Percentiles rank a stretch among this genome's conserved stretches.
Conservation (phyloP, 2,797 vertebrate genomes). For the Eupleurogrammus muticus region DNA sequence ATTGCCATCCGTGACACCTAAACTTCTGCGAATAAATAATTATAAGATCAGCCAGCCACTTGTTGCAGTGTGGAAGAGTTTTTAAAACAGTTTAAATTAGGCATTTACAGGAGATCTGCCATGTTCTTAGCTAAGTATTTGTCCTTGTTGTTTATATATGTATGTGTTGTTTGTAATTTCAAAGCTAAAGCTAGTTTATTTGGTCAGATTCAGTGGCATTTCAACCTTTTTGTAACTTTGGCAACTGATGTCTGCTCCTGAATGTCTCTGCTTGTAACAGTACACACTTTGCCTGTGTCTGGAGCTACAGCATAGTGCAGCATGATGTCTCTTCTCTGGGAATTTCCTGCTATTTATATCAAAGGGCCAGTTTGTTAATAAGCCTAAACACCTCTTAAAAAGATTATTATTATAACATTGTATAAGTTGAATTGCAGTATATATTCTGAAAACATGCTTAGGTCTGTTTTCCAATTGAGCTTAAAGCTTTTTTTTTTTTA, state of each 20-base stretch:
- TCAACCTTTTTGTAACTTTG: slow-evolving; percentile 57
- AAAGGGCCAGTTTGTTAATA: slow-evolving; percentile 84
- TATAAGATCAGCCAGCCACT: slow-evolving; percentile 16
- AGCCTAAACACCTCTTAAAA: slow-evolving; percentile 57
- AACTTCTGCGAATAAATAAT: slow-evolving; percentile 28
- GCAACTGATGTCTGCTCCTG: slow-evolving; percentile 78
- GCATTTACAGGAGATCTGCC: slow-evolving; percentile 47
- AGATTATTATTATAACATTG: slow-evolving; percentile 80
- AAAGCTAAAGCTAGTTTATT: slow-evolving; percentile 32
- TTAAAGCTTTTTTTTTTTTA: slow-evolving; percentile 30
- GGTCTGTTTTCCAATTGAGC: slow-evolving; percentile 87
- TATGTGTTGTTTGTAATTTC: slow-evolving; percentile 55
- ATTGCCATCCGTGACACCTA: slow-evolving; percentile 47
- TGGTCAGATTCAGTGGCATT: slow-evolving; percentile 40
- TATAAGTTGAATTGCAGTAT: slow-evolving; percentile 86
- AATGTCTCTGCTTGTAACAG: slow-evolving; percentile 86
- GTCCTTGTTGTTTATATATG: slow-evolving; percentile 51
- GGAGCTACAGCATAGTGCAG: slow-evolving; percentile 90
- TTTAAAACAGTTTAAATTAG: slow-evolving; percentile 14
- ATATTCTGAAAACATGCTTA: slow-evolving; percentile 86
- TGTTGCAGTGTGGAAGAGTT: slow-evolving; percentile 4
- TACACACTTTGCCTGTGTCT: slow-evolving; percentile 91
- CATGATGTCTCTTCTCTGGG: slow-evolving; percentile 86
- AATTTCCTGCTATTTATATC: slow-evolving; percentile 91
- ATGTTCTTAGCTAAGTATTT: slow-evolving; percentile 46